Percentiles rank a stretch among this genome's conserved stretches.
phyloP scores from a whole-genome alignment of 2,888 invertebrate species.

The Temnothorax rugatulus region DNA sequence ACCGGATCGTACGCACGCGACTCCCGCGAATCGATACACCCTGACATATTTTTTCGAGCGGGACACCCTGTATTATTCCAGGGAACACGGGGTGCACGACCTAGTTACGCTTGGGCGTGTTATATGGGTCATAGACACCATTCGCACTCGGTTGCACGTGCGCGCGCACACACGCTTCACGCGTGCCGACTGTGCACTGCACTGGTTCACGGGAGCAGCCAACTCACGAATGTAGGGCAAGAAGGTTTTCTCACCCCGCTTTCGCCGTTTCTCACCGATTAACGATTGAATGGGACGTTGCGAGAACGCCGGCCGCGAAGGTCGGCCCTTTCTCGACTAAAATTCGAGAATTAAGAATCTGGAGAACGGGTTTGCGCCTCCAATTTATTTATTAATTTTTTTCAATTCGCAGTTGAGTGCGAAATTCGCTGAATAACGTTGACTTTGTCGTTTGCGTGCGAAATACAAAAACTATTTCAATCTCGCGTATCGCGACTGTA shows the following conservation, averaged over 20 bases:
- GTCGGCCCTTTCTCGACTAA: background rate
- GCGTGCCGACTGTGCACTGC: conserved; percentile 55
- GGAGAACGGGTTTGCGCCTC: background rate
- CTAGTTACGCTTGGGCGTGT: conserved; percentile 84
- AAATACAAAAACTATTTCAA: conserved; percentile 15
- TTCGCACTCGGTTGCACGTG: conserved; percentile 72
- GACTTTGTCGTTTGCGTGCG: background rate
- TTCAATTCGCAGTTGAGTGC: background rate
- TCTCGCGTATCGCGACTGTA: background rate
- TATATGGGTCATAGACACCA: conserved; percentile 86
- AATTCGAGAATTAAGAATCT: background rate
- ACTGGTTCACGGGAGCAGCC: conserved; percentile 75
- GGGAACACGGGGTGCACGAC: conserved; percentile 84
- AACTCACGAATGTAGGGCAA: conserved; percentile 58
- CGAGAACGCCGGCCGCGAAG: background rate
- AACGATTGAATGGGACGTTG: background rate
- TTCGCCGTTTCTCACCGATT: conserved; percentile 18
- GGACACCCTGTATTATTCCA: conserved; percentile 85
- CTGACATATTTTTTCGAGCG: conserved; percentile 52
- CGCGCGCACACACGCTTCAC: conserved; percentile 64
- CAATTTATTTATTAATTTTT: background rate
- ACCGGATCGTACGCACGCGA: background rate
- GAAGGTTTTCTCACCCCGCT: conserved; percentile 53
- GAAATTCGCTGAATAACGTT: background rate
- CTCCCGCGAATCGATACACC: conserved; percentile 22